These are phyloP conservation scores for Rutilus rutilus DNA, from an alignment of 2,113 vertebrate species.

Conservation along the genomic window DNA sequence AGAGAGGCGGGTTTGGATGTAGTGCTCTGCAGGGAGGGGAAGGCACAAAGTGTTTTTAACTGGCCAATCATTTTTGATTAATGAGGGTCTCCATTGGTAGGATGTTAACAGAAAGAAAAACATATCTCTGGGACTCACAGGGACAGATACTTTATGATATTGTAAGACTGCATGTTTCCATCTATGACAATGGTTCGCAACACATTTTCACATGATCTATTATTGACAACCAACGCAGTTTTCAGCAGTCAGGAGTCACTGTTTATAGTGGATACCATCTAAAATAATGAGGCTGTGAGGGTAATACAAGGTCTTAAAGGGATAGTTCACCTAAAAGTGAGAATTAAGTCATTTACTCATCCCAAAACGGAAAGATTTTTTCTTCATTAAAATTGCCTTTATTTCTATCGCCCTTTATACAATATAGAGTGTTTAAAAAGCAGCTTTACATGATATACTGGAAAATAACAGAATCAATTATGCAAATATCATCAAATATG, in stretches of 20 bases:
- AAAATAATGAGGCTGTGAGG: neutral
- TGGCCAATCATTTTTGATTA: constrained; percentile 45
- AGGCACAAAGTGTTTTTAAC: constrained; percentile 47
- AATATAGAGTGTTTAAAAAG: too few relatives aligned
- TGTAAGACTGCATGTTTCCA: neutral
- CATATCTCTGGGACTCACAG: neutral
- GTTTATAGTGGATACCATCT: neutral
- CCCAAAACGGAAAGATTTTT: neutral
- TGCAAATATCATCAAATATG: too few relatives aligned
- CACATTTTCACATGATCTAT: neutral
- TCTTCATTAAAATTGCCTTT: too few relatives aligned
- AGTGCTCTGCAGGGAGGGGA: constrained; percentile 13
- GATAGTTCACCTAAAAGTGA: neutral
- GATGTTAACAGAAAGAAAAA: constrained; percentile 34
- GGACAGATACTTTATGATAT: neutral
- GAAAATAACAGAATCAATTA: too few relatives aligned
- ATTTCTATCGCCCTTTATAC: too few relatives aligned
- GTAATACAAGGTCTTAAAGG: neutral
- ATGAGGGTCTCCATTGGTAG: constrained; percentile 1
- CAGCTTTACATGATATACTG: too few relatives aligned
- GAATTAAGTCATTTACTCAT: too few relatives aligned
- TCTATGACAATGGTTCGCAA: constrained; percentile 1
- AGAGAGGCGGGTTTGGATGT: constrained; percentile 38
- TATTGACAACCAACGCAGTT: neutral
- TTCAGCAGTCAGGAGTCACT: neutral